A percentile compares a stretch with the other conserved stretches of the same genome.
Conservation (phyloP, 2,113 vertebrate genomes). For the Paracanthobrama guichenoti region DNA sequence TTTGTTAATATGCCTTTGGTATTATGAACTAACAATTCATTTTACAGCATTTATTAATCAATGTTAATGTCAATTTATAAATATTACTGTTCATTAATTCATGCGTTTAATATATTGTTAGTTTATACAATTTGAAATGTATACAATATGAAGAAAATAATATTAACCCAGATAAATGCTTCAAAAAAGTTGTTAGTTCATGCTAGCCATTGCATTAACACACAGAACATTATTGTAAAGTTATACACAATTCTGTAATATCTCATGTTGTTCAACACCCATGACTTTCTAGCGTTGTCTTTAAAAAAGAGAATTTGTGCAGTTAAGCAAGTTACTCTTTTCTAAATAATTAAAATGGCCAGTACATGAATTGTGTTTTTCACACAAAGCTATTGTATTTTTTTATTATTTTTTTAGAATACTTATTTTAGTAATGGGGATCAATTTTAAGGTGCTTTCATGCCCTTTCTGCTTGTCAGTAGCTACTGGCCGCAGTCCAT, state of each 20-base stretch:
- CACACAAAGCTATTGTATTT: not conserved
- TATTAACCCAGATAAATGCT: not conserved
- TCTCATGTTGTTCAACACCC: constrained; percentile 2
- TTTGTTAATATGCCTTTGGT: not conserved
- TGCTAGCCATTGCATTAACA: not conserved
- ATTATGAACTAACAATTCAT: not conserved
- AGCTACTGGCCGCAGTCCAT: not conserved
- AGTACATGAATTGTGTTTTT: not conserved
- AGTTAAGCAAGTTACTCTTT: not conserved
- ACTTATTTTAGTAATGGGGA: not conserved
- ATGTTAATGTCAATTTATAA: not conserved
- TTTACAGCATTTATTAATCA: constrained; percentile 1
- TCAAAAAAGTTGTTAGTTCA: not conserved
- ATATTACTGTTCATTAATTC: not conserved
- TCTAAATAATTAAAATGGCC: not conserved
- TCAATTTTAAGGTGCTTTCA: not conserved
- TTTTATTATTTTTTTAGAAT: not conserved
- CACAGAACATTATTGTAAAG: not conserved
- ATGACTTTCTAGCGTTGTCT: not conserved
- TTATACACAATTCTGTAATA: not conserved
- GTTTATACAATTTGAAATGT: not conserved
- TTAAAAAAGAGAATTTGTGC: not conserved
- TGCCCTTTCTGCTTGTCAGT: not conserved
- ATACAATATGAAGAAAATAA: not conserved
- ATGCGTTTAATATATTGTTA: not conserved